Evolutionary conservation across 2,797 vertebrate species (phyloP).

Genomic region (Astyanax mexicanus): DNA sequence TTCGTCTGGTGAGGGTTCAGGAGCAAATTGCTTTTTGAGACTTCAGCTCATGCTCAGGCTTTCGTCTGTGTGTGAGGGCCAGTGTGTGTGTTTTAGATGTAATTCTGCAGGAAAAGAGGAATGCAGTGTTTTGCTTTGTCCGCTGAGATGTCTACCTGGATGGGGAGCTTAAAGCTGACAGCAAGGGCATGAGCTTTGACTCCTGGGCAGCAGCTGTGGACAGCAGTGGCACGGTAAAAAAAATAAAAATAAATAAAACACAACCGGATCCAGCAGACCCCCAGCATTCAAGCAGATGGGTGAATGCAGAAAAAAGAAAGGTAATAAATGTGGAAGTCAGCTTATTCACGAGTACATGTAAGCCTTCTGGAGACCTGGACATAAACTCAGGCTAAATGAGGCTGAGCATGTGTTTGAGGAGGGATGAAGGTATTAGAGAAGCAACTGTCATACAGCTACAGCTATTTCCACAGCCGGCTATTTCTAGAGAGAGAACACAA

Average conservation of each 20-base stretch:
- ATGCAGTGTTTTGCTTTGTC: slow-evolving; percentile 36
- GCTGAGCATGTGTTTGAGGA: not conserved
- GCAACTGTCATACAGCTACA: not conserved
- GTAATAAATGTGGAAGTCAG: slow-evolving; percentile 45
- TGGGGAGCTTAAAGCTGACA: slow-evolving; percentile 30
- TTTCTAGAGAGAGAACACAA: not conserved
- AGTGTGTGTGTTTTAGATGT: slow-evolving; percentile 41
- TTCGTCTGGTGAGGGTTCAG: slow-evolving; percentile 40
- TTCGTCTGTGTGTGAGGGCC: slow-evolving; percentile 47
- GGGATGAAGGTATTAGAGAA: not conserved
- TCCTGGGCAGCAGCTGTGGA: slow-evolving; percentile 12
- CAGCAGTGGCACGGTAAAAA: slow-evolving; percentile 1
- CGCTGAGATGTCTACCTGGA: slow-evolving; percentile 36
- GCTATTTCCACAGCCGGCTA: no score
- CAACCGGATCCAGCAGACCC: slow-evolving; percentile 13
- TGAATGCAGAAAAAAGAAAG: not conserved
- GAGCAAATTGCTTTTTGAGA: slow-evolving; percentile 55
- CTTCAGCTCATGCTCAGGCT: slow-evolving; percentile 44
- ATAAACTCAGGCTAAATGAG: not conserved
- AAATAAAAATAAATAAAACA: not conserved
- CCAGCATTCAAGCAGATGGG: slow-evolving; percentile 14
- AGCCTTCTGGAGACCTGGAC: slow-evolving; percentile 12
- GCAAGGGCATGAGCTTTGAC: slow-evolving; percentile 36
- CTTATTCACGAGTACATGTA: slow-evolving; percentile 64
- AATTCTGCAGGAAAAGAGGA: slow-evolving; percentile 39